Evolutionary conservation across 2,113 vertebrate species (phyloP).

Genomic region (Rattus rattus): DNA sequence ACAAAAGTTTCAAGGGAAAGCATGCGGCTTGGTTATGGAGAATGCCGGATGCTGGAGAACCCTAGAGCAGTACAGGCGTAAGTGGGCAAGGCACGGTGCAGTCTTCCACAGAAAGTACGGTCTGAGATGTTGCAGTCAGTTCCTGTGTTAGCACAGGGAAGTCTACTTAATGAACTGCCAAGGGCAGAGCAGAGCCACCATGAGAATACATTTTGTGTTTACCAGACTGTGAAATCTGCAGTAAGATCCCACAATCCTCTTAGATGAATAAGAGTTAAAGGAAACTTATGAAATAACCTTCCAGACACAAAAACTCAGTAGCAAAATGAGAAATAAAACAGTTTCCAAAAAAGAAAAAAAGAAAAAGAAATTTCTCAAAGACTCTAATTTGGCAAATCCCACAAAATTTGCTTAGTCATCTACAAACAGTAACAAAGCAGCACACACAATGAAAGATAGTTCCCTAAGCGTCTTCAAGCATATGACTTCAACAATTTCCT

Average conservation of each 20-base stretch:
- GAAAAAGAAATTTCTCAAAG: conserved; percentile 72
- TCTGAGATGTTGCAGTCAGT: neutral
- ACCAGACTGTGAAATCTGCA: conserved; percentile 76
- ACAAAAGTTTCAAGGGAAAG: neutral
- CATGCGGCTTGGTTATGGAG: neutral
- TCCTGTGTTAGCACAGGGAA: conserved; percentile 39
- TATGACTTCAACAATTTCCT: conserved; percentile 78
- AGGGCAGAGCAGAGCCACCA: conserved; percentile 32
- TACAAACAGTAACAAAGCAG: conserved; percentile 75
- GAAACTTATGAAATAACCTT: conserved; percentile 67
- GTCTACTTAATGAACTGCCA: conserved; percentile 67
- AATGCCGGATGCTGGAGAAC: neutral
- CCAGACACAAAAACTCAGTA: conserved; percentile 45
- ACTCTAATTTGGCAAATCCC: conserved; percentile 67
- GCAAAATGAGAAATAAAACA: conserved; percentile 70
- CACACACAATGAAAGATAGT: conserved; percentile 72
- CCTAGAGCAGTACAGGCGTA: neutral
- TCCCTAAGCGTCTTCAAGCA: conserved; percentile 71
- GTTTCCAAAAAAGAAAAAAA: conserved; percentile 59
- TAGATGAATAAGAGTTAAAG: conserved; percentile 75
- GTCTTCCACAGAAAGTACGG: neutral
- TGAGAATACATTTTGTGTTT: conserved; percentile 79
- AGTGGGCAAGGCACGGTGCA: neutral
- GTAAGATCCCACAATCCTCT: conserved; percentile 69
- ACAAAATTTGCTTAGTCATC: conserved; percentile 77